Conservation (phyloP, 2,113 vertebrate genomes). For the Malaclemys terrapin region DNA sequence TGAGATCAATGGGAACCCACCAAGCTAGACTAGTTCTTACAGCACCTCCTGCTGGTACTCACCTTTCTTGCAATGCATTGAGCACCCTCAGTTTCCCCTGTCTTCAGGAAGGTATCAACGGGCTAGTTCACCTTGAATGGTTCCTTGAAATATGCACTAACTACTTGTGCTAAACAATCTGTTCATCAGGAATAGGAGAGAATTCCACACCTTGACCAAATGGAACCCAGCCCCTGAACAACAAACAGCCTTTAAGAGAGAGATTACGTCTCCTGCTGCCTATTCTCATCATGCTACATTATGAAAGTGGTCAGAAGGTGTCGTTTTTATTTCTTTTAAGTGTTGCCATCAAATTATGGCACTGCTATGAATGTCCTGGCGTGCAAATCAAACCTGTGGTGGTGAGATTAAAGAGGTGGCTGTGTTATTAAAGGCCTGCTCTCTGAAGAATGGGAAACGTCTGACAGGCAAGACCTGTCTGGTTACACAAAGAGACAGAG, state of each 20-base stretch:
- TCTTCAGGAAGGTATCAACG: accelerated
- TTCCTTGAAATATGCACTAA: too few relatives aligned
- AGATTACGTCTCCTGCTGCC: not conserved
- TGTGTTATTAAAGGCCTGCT: not conserved
- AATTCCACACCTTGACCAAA: not conserved
- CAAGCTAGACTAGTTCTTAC: accelerated
- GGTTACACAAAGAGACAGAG: not conserved
- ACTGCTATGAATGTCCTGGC: not conserved
- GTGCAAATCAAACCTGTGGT: not conserved
- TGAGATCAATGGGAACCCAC: not conserved
- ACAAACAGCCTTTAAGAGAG: not conserved
- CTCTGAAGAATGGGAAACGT: not conserved
- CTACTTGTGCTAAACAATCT: too few relatives aligned
- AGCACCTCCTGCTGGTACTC: accelerated
- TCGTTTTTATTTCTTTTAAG: not conserved
- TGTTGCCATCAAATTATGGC: not conserved
- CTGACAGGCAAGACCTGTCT: not conserved
- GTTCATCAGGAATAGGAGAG: not conserved
- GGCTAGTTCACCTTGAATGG: too few relatives aligned
- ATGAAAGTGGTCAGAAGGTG: not conserved
- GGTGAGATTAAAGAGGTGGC: not conserved
- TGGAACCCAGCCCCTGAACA: not conserved
- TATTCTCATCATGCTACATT: not conserved
- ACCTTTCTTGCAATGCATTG: accelerated
- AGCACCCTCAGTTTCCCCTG: accelerated